These are phyloP conservation scores for Drosophila multiciliata DNA, from an alignment of 2,888 invertebrate genomes.

Conservation along the genomic window DNA sequence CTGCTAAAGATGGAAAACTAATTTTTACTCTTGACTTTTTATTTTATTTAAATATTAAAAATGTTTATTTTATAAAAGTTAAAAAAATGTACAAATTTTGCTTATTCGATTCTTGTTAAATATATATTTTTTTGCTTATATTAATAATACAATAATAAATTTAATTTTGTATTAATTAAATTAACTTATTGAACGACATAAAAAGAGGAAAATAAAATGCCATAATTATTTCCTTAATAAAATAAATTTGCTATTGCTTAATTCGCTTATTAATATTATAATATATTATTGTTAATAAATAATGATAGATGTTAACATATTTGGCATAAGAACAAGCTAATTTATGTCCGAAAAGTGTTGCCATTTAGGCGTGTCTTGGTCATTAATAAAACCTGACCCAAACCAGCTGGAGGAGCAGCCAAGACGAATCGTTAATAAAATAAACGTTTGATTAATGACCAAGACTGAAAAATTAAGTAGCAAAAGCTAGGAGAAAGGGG, in stretches of 20 bases:
- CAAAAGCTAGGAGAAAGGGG: conserved; percentile 1
- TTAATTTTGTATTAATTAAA: not conserved
- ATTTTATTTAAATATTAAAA: too few relatives aligned
- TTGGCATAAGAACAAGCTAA: conserved; percentile 17
- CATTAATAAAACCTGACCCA: conserved; percentile 53
- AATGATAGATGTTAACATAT: conserved; percentile 57
- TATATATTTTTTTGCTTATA: not conserved
- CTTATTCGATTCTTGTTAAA: not conserved
- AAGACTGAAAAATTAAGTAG: conserved; percentile 36
- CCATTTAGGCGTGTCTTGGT: conserved; percentile 46
- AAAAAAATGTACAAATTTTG: not conserved
- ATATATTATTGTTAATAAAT: conserved; percentile 12
- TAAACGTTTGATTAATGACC: conserved; percentile 63
- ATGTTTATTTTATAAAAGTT: too few relatives aligned
- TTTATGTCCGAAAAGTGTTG: conserved; percentile 15
- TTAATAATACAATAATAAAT: not conserved
- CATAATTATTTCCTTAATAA: not conserved
- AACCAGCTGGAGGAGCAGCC: not conserved
- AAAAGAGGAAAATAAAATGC: not conserved
- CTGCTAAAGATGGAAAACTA: not conserved
- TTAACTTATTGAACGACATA: not conserved
- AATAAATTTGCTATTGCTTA: not conserved
- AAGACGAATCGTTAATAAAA: conserved; percentile 40
- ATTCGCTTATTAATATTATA: not conserved
- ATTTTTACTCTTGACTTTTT: not conserved